Conservation (phyloP, 1,140 invertebrate genomes). For the Acromyrmex charruanus region DNA sequence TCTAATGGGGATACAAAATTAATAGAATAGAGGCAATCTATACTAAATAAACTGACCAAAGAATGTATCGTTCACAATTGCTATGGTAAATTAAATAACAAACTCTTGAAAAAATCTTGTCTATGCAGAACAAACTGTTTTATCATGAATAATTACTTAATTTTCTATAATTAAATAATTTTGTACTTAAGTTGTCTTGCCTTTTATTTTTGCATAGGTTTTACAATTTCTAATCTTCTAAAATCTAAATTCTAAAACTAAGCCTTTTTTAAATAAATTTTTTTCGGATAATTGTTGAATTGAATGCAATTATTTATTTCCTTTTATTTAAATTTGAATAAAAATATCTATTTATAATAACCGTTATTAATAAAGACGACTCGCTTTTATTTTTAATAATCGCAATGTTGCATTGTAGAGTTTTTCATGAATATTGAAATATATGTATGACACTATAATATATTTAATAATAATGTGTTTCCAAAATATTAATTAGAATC, state of each 20-base stretch:
- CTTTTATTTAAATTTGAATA: background rate
- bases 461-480: background rate
- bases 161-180: background rate
- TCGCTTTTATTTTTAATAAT: background rate
- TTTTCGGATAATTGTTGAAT: background rate
- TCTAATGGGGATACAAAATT: background rate
- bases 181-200: background rate
- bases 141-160: background rate
- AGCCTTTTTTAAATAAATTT: background rate
- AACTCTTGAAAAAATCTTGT: background rate
- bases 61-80: background rate
- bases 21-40: background rate
- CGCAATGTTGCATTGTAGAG: background rate
- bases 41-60: background rate
- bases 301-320: background rate
- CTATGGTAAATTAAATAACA: background rate
- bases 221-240: constrained; percentile 47
- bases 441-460: background rate
- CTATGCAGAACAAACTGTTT: constrained; percentile 1
- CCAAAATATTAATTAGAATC: background rate
- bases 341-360: background rate
- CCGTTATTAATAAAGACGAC: background rate
- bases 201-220: background rate
- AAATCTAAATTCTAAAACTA: background rate
- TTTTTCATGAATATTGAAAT: background rate